Base-by-base conservation (phyloP, 2,113 vertebrate species). In the Oostethus manadensis region DNA sequence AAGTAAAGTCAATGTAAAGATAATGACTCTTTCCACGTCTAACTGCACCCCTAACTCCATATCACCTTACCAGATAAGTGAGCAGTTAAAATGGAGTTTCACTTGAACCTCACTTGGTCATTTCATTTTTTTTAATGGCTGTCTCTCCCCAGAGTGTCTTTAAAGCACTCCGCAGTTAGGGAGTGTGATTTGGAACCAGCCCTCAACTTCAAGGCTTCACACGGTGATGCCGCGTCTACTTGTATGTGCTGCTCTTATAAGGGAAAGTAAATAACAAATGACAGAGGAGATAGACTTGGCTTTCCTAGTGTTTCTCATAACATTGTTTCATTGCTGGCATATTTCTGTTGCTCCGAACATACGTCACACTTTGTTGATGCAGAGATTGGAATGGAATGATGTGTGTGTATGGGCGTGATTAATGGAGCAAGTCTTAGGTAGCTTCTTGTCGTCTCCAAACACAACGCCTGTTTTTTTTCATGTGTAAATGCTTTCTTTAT, bases 321-420 rank as follows among this genome's bases (percentile, higher is more conserved):
- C 77, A 81, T 45, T 6, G 62, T 78, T 82, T 77, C 79, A 85
- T 84, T 78, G 71, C 76, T 76, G 64, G 68, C 79, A 84, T 86
- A 80, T 84, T 81, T 80, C 69, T 84, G 70, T 54, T 58, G 68
- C 73, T 84, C 78, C 83, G 81, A 86, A 84, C 82, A 55, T 71
- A 80, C 78, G 58, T 71, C 44, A 64, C 64, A 81, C 73, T 84
- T 86, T 84, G 78, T 86, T 85, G 81, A 81, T 73, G 65, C 66
- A 76, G 54, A 74, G 75, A 65, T 70, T 70, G 81, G 71, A 83
- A 76, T 76, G 78, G 57, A 72, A 67, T 11, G 44, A n/a, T 14
- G 35, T 63, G 54, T 62, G 54, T 60, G 58, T 56, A 54, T 20
- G 33, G 54, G 55, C n/a, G 15, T 65, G 53, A 73, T 73, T 46